Base-by-base conservation (phyloP, 2,797 vertebrate species). In the Chaenodraco wilsoni region DNA sequence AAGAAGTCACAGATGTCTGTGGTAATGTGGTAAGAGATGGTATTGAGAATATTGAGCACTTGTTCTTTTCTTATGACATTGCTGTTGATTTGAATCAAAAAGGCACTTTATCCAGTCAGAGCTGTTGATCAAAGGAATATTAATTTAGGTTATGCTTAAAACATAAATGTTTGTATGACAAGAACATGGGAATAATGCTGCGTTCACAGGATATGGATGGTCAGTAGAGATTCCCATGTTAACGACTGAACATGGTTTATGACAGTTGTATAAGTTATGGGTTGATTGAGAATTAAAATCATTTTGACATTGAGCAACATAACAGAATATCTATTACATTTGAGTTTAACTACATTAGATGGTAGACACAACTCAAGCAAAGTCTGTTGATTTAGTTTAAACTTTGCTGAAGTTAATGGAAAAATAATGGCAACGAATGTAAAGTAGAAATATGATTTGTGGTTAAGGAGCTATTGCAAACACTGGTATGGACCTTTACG, bases 1-100 rank as follows among this genome's bases (percentile, higher is more conserved):
- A 46, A 62, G 60, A 69, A 74, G 74, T 81, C 72, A 48, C 60
- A 83, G 79, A 90, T 92, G 82, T 79, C 76, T 92, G 84, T 76
- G 88, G 89, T 82, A 43, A 55, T 73, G 70, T 65, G 71, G 70
- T 60, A 45, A 82, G 74, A 19, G n/a, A 60, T 57, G 57, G 66
- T 66, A 71, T 80, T 76, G 50, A 19, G 73, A 65, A 58, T 74
- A 78, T 73, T 73, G 60, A 55, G 14, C 43, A n/a, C 33, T 54
- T 49, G 23, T 4, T 21, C 13, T 37, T 37, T 37, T 37, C 33
- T 9, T 37, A 37, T 37, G 33, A 37, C 33, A 37, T 37, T 37
- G 33, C 33, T 37, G 33, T 37, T 37, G 4, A 27, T 27, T 27
- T 1, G 27, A 27, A 27, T 27, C 5, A 5, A 37, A 7, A 8